Evolutionary conservation across 2,888 invertebrate genomes (phyloP).

Genomic region (Scaptomyza tumidula): DNA sequence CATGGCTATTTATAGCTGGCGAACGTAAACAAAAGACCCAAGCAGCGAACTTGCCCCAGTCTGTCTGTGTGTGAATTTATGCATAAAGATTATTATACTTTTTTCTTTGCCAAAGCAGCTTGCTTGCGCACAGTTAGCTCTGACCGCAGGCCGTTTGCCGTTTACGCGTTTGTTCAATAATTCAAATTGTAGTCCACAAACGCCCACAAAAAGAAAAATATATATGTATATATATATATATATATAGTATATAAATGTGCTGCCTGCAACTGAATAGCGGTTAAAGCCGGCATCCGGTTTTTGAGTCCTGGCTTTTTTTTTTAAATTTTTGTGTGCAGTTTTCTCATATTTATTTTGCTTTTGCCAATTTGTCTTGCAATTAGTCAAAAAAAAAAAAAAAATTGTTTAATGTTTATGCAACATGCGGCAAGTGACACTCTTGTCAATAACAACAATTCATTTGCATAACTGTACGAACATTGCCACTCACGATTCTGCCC

Average conservation of each 20-base stretch:
- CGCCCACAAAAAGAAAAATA: slow-evolving; percentile 56
- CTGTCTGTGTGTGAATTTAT: slow-evolving; percentile 73
- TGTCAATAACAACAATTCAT: slow-evolving; percentile 72
- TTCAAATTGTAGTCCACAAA: slow-evolving; percentile 68
- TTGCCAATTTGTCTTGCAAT: slow-evolving; percentile 71
- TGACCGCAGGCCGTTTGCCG: slow-evolving; percentile 58
- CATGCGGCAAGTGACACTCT: slow-evolving; percentile 72
- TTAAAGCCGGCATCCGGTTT: slow-evolving; percentile 13
- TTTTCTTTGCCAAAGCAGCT: slow-evolving; percentile 20
- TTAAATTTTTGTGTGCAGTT: slow-evolving; percentile 17
- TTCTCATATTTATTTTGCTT: slow-evolving; percentile 28
- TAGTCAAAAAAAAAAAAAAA: slow-evolving; percentile 64
- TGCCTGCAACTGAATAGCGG: slow-evolving; percentile 54
- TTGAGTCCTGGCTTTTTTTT: neutral
- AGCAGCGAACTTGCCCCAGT: slow-evolving; percentile 57
- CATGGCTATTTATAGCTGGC: slow-evolving; percentile 68
- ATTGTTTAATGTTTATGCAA: slow-evolving; percentile 77
- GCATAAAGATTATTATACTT: slow-evolving; percentile 75
- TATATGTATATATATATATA: slow-evolving; percentile 13
- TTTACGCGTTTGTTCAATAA: slow-evolving; percentile 71
- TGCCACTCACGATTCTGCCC: slow-evolving; percentile 60
- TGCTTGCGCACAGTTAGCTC: slow-evolving; percentile 69
- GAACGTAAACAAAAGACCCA: slow-evolving; percentile 74
- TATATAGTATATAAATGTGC: slow-evolving; percentile 25
- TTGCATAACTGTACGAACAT: slow-evolving; percentile 69